A percentile compares a stretch with the other conserved stretches of the same genome.
These are phyloP conservation scores for Menura novaehollandiae DNA, from an alignment of 2,113 vertebrate genomes.

Conservation along the genomic window DNA sequence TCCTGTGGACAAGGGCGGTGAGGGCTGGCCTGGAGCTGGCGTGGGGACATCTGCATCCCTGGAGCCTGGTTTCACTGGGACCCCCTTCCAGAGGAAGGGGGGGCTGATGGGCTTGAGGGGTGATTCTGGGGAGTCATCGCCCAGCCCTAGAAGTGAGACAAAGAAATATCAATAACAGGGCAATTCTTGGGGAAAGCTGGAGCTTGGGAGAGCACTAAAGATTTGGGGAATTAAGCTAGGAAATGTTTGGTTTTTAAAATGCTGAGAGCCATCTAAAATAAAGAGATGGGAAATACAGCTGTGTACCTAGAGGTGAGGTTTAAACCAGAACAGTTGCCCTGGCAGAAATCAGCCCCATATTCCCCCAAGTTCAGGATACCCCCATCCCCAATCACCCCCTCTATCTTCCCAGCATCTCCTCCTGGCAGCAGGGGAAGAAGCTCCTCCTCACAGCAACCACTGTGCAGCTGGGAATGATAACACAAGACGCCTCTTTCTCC, in stretches of 20 bases:
- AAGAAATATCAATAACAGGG: neutral
- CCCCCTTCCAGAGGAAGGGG: neutral
- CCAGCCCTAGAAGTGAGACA: conserved; percentile 51
- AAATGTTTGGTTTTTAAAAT: neutral
- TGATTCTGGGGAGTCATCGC: neutral
- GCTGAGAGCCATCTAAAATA: neutral
- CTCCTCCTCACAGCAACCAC: neutral
- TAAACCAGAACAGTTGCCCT: neutral
- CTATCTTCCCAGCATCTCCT: neutral
- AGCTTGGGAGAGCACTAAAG: rapidly evolving
- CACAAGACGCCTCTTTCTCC: neutral
- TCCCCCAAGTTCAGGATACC: rapidly evolving
- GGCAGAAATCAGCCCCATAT: rapidly evolving
- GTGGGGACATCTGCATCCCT: neutral
- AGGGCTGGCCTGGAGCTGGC: neutral
- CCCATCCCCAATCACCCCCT: neutral
- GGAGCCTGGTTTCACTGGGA: neutral
- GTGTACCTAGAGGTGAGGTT: neutral
- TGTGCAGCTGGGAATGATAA: neutral
- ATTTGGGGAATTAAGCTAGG: neutral
- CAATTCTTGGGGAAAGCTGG: neutral
- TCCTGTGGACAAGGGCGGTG: rapidly evolving
- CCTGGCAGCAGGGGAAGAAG: neutral
- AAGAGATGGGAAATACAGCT: neutral
- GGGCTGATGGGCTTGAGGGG: neutral